Base-by-base conservation (phyloP, 2,888 invertebrate genomes). In the Cryptocephalus primarius region DNA sequence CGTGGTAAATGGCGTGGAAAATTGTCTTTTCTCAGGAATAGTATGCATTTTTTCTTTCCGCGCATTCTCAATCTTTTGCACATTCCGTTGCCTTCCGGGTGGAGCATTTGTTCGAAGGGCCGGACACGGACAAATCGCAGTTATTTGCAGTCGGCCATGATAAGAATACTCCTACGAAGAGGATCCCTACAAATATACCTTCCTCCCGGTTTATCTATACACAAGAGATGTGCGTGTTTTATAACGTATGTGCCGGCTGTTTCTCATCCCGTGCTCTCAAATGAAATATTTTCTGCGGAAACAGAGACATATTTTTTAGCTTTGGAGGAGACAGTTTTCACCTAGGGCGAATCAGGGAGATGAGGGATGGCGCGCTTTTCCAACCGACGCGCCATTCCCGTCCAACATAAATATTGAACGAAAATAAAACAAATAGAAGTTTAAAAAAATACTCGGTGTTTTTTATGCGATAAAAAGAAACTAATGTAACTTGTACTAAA, bases 1-100 rank as follows among this genome's bases (percentile, higher is more conserved):
- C 69, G 66, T 61, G 65, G 60, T 62, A 69, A 71, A 72, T 72
- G 71, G 68, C 60, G 68, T 64, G 68, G 72, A 72, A 72, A 72
- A 72, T 72, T 72, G 70, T 71, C 70, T 69, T 64, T 49, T 56
- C 57, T 53, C 51, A 54, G 55, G 54, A 55, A 59, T 57, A 56
- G 58, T 59, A 57, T 60, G 60, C 63, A 71, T 71, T 70, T 68
- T 70, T 69, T 66, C 62, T 44, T 47, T 60, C 56, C 57, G 57
- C 62, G 65, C 63, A 63, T 66, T 64, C 67, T 67, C 65, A 67
- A 68, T 68, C 68, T 69, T 67, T 22, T 67, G 63, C 66, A 61
- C 69, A 66, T 69, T 68, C 66, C 65, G 32, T 13, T 9, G 42
- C 64, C 62, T 64, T 61, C 62, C 64, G 58, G 57, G 58, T 22